These are phyloP conservation scores for Thermophis baileyi DNA, from an alignment of 2,113 vertebrate species.

Conservation along the genomic window DNA sequence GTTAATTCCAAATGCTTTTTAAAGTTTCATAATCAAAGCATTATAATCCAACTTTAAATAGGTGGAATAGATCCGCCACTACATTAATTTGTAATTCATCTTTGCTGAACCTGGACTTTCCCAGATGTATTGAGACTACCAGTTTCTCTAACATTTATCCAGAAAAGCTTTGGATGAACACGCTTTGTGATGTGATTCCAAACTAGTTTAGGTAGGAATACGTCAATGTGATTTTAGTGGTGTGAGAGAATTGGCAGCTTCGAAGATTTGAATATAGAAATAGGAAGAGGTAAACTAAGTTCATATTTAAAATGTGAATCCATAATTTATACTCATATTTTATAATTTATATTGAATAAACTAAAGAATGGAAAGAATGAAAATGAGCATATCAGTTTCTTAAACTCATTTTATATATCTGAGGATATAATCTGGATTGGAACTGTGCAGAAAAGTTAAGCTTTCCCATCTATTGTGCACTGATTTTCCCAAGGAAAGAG, in stretches of 20 bases:
- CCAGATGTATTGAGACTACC: not conserved
- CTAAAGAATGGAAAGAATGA: not conserved
- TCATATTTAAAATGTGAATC: not conserved
- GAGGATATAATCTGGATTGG: not conserved
- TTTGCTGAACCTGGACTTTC: not conserved
- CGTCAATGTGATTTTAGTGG: not conserved
- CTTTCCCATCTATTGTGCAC: not conserved
- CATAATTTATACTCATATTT: not conserved
- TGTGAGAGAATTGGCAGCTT: not conserved
- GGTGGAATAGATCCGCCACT: not conserved
- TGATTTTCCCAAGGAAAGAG: not conserved
- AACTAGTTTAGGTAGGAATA: not conserved
- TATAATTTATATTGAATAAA: not conserved
- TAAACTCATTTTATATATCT: not conserved
- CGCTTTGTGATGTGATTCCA: not conserved
- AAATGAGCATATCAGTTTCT: not conserved
- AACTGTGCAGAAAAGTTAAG: not conserved
- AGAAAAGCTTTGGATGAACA: not conserved
- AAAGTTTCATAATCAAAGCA: not conserved
- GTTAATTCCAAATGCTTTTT: not conserved
- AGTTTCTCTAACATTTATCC: not conserved
- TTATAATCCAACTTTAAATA: not conserved
- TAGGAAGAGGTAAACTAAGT: not conserved
- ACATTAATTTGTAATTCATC: not conserved
- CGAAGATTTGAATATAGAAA: not conserved